Base-by-base conservation (phyloP, 30 jellyfish, hydroid and myxozoan genomes). In the Calvadosia cruxmelitensis region DNA sequence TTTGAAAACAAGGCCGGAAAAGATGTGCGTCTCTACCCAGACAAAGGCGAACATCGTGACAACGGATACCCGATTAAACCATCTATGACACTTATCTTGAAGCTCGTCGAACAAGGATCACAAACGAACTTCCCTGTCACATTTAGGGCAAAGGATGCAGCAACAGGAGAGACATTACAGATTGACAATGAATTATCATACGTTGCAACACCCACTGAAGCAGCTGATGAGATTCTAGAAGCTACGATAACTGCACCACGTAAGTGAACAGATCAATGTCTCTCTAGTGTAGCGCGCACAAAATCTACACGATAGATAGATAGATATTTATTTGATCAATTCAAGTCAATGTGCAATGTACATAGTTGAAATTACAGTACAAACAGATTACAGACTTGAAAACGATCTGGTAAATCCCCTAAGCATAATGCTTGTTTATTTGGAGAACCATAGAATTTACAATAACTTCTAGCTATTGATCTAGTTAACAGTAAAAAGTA, bases 1-100 rank as follows among this genome's bases (percentile, higher is more conserved):
- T 84, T 92, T 50, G 95, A 92, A 78, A 92, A 92, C 92, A 92
- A 80, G 64, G 99, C 99, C 29, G 99, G 99, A 27, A 86, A 51
- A 10, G 96, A 78, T 36, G 78, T 79, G 66, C 69, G 76, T 25
- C 63, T 92, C 16, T 77, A 42, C 57, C 99, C 99, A 10, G 99
- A 92, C 67, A 92, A 83, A 76, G 99, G 99, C 10, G 99, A 92
- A 51, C 95, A 84, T 49, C 81, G 79, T 36, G 78, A 33, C 23
- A 69, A 69, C 3, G 99, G 99, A 25, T 92, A 92, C 77, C 87
- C 94, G n/a, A 79, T 92, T 65, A 84, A 84, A 34, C 90, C 96
- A 24, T 72, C 84, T 25, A 85, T 92, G 94, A 92, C 91, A 1
- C 77, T 92, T 34, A 95, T 80, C 63, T 68, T 92, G 63, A 32